Evolutionary conservation across 2,113 vertebrate genomes (phyloP).

Genomic region (Excalfactoria chinensis): DNA sequence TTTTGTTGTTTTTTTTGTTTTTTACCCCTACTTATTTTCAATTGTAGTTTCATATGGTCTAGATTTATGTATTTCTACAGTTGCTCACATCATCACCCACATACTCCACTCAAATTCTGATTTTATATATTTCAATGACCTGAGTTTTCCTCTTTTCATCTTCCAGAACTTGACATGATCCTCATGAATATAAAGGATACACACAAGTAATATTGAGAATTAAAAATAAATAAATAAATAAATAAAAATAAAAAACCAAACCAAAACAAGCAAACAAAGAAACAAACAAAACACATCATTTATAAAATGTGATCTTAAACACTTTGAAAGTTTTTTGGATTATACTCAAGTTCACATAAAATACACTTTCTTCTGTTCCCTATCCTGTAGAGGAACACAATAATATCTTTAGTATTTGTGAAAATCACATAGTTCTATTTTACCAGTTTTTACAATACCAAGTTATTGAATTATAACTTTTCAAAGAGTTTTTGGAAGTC

Average conservation of each 20-base stretch:
- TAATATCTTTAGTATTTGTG: neutral
- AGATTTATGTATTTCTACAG: neutral
- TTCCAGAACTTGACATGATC: neutral
- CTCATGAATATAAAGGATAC: neutral
- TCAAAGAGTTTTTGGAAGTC: constrained; percentile 7
- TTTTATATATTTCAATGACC: neutral
- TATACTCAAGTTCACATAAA: neutral
- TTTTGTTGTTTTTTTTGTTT: too few relatives aligned
- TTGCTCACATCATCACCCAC: neutral
- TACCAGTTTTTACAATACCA: neutral
- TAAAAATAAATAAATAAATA: too few relatives aligned
- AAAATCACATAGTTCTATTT: constrained; percentile 18
- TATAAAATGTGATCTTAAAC: neutral
- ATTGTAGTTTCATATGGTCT: neutral
- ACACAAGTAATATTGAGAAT: neutral
- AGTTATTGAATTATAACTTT: constrained; percentile 37
- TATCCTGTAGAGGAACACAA: neutral
- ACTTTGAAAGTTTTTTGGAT: neutral
- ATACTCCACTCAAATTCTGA: rapidly evolving
- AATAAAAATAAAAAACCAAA: too few relatives aligned
- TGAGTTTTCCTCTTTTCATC: neutral
- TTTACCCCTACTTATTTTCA: neutral
- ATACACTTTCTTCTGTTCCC: neutral
- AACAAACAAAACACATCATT: too few relatives aligned
- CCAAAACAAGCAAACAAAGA: too few relatives aligned